Evolutionary conservation across 2,113 vertebrate species (phyloP), one percentile per base, ranked within the genome.

Genomic region (Zapornia atra): DNA sequence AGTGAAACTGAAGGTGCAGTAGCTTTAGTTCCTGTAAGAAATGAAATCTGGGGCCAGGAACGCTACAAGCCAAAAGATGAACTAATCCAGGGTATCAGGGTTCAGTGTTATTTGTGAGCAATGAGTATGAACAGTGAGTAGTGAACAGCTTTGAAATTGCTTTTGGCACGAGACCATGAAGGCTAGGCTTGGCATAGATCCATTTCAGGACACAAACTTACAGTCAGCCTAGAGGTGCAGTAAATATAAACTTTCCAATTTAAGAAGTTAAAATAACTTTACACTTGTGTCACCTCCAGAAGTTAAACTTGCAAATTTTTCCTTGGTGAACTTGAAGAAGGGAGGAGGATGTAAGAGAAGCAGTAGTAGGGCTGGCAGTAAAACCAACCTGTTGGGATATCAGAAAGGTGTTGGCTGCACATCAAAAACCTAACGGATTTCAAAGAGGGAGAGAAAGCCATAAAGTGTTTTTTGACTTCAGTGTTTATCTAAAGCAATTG

Each of bases 341-440:
- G 31, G 77, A 88, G 42, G 21, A 69, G 69, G 34, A 51, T 34
- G 65, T 82, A 69, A 77, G 5, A 82, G 82, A 77, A 90, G 91
- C 93, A 72, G 83, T 65, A 56, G 87, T 76, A 76, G 69, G 68
- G 16, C 69, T 92, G 87, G 72, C 46, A 21, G 71, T 46, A 68
- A 93, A 94, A 20, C 15, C 90, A 93, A 3, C 20, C 64, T 51
- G 0, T 31, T 92, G 94, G 88, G 94, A 36, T 91, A 63, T 85
- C 87, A 53, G 84, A 34, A 79, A 76, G 46, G 60, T 64, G 28
- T 90, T 97, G 96, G 88, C 95, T 80, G 34, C 61, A 73, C 93
- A 94, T 97, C 94, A 97, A 94, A 96, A 96, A 34, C 64, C 64
- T 65, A 42, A 60, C 66, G 57, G 89, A 36, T 94, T 97, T 96